Conservation (phyloP, 2,113 vertebrate species). For the Nothocercus julius region DNA sequence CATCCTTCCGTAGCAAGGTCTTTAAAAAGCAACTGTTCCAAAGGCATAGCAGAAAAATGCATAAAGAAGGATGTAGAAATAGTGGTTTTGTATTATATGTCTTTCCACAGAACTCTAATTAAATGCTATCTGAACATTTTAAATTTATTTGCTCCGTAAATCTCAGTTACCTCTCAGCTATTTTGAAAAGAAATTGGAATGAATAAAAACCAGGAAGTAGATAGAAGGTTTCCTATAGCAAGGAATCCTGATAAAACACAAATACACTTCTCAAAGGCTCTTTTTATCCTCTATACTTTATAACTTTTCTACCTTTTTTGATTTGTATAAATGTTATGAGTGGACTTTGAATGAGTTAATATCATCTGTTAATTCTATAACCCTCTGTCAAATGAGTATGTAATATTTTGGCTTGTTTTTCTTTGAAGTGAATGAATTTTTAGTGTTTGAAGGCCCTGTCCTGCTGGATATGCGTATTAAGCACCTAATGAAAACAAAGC, state of each 20-base stretch:
- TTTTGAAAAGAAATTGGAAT: conserved; percentile 10
- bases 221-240: background rate
- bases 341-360: conserved; percentile 16
- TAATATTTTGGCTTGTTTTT: conserved; percentile 72
- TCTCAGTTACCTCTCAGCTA: background rate
- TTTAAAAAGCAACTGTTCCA: background rate
- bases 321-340: background rate
- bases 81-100: background rate
- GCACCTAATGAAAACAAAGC: conserved; percentile 90
- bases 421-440: conserved; percentile 86
- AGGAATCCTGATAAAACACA: background rate
- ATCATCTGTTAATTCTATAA: conserved; percentile 8
- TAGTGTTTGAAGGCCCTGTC: conserved; percentile 87
- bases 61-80: background rate
- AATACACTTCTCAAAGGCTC: background rate
- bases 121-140: background rate
- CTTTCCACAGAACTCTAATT: background rate
- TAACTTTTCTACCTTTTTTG: background rate
- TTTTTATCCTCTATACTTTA: background rate
- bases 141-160: background rate
- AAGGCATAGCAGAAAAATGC: rapidly evolving
- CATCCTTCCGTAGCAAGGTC: background rate
- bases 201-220: background rate
- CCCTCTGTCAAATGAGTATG: background rate
- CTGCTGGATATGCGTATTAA: conserved; percentile 94